Evolutionary conservation across 2,113 vertebrate genomes (phyloP).

Genomic region (Lepisosteus osseus): DNA sequence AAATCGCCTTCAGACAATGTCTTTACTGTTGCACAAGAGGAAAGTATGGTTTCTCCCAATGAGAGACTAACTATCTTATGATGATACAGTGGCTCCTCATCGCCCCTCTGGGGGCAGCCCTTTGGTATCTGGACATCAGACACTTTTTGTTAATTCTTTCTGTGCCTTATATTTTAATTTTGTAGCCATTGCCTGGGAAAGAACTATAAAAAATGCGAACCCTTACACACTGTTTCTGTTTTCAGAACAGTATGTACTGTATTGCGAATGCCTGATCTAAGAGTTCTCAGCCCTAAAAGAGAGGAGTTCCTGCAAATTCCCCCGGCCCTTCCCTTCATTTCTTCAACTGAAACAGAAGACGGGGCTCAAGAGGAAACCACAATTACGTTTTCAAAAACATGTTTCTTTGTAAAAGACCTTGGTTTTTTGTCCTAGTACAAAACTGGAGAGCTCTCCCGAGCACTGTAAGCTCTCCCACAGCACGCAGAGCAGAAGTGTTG

Average conservation of each 20-base stretch:
- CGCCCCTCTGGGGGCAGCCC: background rate
- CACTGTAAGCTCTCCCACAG: no score
- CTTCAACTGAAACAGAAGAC: conserved; percentile 17
- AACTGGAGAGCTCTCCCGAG: no score
- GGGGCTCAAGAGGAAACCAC: no score
- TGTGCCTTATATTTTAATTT: no score
- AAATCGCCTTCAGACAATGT: conserved; percentile 31
- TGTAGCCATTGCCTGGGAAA: no score
- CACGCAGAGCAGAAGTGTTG: no score
- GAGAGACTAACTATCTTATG: conserved; percentile 41
- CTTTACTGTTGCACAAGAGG: conserved; percentile 45
- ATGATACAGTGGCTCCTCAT: conserved; percentile 15
- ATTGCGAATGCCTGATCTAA: no score
- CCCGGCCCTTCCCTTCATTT: conserved; percentile 45
- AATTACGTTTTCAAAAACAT: conserved; percentile 26
- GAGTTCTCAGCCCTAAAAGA: conserved; percentile 20
- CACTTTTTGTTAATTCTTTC: no score
- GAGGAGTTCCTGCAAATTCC: conserved; percentile 38
- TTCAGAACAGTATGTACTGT: no score
- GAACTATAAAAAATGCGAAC: no score
- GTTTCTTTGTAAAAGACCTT: background rate
- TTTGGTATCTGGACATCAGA: no score
- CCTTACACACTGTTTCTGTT: no score
- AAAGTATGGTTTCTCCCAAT: conserved; percentile 47
- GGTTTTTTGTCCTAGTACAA: conserved; percentile 15